Evolutionary conservation across 2,113 vertebrate genomes (phyloP).

Genomic region (Lagenorhynchus albirostris): DNA sequence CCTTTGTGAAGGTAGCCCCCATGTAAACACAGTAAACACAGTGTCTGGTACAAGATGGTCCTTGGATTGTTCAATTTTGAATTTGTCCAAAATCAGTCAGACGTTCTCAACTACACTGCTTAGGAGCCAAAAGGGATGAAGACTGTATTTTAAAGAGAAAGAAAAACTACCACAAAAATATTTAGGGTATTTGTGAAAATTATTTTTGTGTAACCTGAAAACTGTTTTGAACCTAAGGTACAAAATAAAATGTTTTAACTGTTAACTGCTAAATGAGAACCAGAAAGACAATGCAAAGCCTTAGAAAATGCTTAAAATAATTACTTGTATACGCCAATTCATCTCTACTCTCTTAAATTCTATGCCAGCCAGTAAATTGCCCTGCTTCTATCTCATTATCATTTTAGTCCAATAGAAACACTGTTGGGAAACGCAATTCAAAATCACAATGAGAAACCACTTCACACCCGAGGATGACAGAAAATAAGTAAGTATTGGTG

Average conservation of each 20-base stretch:
- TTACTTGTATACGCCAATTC: not conserved
- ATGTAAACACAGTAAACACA: not conserved
- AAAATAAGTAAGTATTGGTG: not conserved
- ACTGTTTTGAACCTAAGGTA: not conserved
- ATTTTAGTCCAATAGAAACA: slow-evolving; percentile 2
- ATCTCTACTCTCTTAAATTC: slow-evolving; percentile 23
- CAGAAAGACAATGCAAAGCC: slow-evolving; percentile 7
- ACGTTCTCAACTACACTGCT: not conserved
- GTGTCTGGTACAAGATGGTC: not conserved
- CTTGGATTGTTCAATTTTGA: not conserved
- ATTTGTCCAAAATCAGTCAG: not conserved
- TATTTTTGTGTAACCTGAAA: not conserved
- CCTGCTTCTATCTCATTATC: slow-evolving; percentile 20
- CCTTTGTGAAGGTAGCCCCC: not conserved
- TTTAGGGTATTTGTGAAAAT: not conserved
- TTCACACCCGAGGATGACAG: not conserved
- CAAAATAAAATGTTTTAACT: slow-evolving; percentile 18
- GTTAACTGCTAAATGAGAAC: slow-evolving; percentile 27
- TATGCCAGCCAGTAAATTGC: not conserved
- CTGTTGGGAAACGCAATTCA: not conserved
- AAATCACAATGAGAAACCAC: not conserved
- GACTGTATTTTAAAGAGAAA: not conserved
- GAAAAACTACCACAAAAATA: slow-evolving; percentile 15
- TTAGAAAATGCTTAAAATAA: slow-evolving; percentile 18
- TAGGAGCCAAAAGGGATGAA: not conserved